phyloP scores from a whole-genome alignment of 2,888 invertebrate genomes.

The Drosophila nigritarsus region DNA sequence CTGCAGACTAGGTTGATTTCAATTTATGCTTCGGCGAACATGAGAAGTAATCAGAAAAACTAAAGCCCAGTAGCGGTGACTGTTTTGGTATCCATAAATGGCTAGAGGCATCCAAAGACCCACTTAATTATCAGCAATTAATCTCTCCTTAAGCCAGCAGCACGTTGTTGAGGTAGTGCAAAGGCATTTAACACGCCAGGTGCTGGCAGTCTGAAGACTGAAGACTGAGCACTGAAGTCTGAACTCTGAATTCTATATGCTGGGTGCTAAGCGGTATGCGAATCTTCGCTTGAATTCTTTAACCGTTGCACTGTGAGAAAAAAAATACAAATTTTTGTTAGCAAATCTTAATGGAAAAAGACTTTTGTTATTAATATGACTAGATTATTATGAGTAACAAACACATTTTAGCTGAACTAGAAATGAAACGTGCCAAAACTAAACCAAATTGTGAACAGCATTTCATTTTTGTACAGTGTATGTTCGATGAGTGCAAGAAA shows the following conservation, averaged over 20 bases:
- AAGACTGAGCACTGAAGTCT: neutral
- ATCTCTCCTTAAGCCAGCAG: slow-evolving; percentile 34
- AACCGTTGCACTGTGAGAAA: neutral
- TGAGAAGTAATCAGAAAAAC: slow-evolving; percentile 15
- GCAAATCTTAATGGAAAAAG: too few species aligned
- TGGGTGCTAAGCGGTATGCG: slow-evolving; percentile 37
- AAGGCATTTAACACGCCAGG: slow-evolving; percentile 14
- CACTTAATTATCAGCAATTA: slow-evolving; percentile 67
- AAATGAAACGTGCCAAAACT: neutral
- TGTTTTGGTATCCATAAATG: slow-evolving; percentile 14
- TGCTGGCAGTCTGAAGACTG: slow-evolving; percentile 4
- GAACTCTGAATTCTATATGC: neutral
- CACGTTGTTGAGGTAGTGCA: slow-evolving; percentile 9
- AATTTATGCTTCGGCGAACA: slow-evolving; percentile 43
- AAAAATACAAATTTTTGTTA: too few species aligned
- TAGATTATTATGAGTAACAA: neutral
- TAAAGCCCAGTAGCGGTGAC: slow-evolving; percentile 31
- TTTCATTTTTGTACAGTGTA: too few species aligned
- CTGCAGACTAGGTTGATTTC: slow-evolving; percentile 22
- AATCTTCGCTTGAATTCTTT: slow-evolving; percentile 22
- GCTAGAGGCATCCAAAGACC: slow-evolving; percentile 38
- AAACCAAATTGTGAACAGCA: neutral
- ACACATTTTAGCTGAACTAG: neutral
- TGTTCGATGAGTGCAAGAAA: neutral
- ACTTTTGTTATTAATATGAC: neutral